Base-by-base conservation (phyloP, 2,113 vertebrate genomes). In the Tauraco erythrolophus region DNA sequence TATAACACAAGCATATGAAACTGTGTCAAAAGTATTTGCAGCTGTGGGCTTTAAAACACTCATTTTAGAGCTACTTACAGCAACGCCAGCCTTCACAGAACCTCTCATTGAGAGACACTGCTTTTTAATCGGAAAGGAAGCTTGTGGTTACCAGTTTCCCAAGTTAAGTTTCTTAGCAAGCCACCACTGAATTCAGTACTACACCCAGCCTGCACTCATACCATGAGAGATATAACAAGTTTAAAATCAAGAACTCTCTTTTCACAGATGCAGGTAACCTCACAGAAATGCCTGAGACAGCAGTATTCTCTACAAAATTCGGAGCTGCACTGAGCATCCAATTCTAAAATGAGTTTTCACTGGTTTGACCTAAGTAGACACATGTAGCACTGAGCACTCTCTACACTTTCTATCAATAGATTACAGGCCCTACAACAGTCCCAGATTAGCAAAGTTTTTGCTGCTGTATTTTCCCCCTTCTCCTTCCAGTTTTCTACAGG, bases 21-120 rank as follows among this genome's bases (percentile, higher is more conserved):
- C 11, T 62, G 21, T 22, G 16, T 51, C 45, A 58, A 45, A 58
- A 58, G 25, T 10, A 43, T 66, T 74, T 58, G 31, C 53, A 82
- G 69, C 43, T 23, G 17, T 7, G 4, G 6, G 19, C 61, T 60
- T 82, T 0, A 2, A 61, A 69, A 54, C 6, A 3, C 1, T 9
- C 25, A 5, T 43, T 74, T 75, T 76, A 39, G 56, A 53, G 61
- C 37, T 53, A 6, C 48, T 48, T 46, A 46, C 6, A 76, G 54
- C n/a, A 76, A 54, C 25, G 8, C 13, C 61, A 76, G 62, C 33
- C 22, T 39, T 53, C 24, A 13, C 46, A 74, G 33, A 54, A 27
- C 37, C 53, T 57, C 50, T 58, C 16, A 11, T 9, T 56, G 48
- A 58, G 11, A 23, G 11, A 30, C 15, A 7, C 7, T 28, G 11